Base-by-base conservation (phyloP, 2,888 invertebrate genomes). In the Cephus pulcher region DNA sequence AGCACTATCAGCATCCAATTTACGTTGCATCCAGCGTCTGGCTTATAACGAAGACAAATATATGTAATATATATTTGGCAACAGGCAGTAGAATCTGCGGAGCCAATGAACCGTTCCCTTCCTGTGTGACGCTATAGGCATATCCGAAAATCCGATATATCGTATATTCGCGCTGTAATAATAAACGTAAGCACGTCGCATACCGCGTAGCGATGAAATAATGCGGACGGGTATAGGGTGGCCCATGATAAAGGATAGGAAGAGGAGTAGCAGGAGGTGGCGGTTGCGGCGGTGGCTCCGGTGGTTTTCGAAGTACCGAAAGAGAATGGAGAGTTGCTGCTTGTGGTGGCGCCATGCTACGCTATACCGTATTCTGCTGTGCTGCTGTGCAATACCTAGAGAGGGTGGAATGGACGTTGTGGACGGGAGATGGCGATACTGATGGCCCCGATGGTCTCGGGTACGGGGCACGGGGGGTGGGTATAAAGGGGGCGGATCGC, bases 401-500 rank as follows among this genome's bases (percentile, higher is more conserved):
- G 23, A 23, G 56, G 23, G 23, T 23, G 23, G 56, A 23, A 32
- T 9, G 75, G 32, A 75, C 73, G 75, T 80, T 56, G 75, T 70
- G 56, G 74, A 34, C 30, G 79, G 84, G 81, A 82, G 79, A 84
- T 77, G 80, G 80, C 82, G 83, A 80, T 83, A 82, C 79, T 82
- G 76, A 77, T 83, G 84, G 80, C 85, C 83, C 81, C 84, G 85
- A 82, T 82, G 84, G 79, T 83, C 40, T 75, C 33, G 74, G 69
- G 74, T 56, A 73, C 69, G 69, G 71, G 70, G 15, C 32, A 30
- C 15, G 69, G 32, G 30, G 68, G 75, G 82, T 78, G 83, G 84
- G 83, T 84, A 86, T 84, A 83, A 85, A 86, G 86, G 88, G 87
- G 87, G 87, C 86, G 86, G 86, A 87, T 81, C 86, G 84, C 77